Percentiles rank a stretch among this genome's conserved stretches.
phyloP scores from a whole-genome alignment of 1,140 invertebrate species.

The Drosophila sp. region DNA sequence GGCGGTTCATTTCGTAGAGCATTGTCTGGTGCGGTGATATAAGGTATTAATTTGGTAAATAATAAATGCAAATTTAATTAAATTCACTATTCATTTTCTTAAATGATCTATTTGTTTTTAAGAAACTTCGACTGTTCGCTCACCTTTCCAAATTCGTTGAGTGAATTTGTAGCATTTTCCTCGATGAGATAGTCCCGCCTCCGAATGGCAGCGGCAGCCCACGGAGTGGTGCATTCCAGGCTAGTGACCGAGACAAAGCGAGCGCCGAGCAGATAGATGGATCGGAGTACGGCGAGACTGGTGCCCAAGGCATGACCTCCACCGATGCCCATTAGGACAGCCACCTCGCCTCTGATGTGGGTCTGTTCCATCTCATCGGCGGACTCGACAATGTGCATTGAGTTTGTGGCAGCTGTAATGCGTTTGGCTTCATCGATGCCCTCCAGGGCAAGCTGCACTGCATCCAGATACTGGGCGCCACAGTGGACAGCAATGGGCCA shows the following conservation, averaged over 20 bases:
- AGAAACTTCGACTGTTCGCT: not conserved
- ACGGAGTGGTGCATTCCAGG: slow-evolving; percentile 89
- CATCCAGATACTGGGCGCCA: slow-evolving; percentile 87
- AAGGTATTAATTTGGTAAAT: not conserved
- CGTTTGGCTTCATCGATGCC: slow-evolving; percentile 87
- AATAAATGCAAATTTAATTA: no score
- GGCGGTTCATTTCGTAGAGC: slow-evolving; percentile 88
- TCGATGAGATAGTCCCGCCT: slow-evolving; percentile 73
- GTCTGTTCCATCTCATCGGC: slow-evolving; percentile 87
- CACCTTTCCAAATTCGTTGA: slow-evolving; percentile 85
- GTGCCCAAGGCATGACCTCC: slow-evolving; percentile 91
- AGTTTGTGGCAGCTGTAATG: slow-evolving; percentile 85
- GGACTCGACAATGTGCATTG: slow-evolving; percentile 79
- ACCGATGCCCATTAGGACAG: slow-evolving; percentile 89
- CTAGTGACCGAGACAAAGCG: slow-evolving; percentile 91
- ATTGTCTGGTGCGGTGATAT: slow-evolving; percentile 85
- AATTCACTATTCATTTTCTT: no score
- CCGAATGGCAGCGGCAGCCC: slow-evolving; percentile 85
- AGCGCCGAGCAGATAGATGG: slow-evolving; percentile 89
- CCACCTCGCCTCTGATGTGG: slow-evolving; percentile 87
- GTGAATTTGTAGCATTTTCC: slow-evolving; percentile 80
- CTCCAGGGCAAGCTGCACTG: slow-evolving; percentile 88
- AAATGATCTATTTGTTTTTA: no score
- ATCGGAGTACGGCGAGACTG: slow-evolving; percentile 89
- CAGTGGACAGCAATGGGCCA: slow-evolving; percentile 89